These are phyloP conservation scores for Blomia tropicalis DNA, from an alignment of 2,888 invertebrate species.

Conservation along the genomic window DNA sequence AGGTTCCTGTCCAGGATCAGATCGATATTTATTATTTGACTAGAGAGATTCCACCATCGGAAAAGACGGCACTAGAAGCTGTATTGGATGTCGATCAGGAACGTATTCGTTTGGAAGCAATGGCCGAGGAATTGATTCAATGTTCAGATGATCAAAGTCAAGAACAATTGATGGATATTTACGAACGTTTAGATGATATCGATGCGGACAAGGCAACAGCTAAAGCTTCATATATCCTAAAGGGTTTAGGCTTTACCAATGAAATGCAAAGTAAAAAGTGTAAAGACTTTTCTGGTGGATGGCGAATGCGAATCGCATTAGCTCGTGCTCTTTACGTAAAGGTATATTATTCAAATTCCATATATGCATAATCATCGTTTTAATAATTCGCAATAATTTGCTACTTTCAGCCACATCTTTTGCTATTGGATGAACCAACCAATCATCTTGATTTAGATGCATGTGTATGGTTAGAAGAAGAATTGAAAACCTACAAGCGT, in stretches of 20 bases:
- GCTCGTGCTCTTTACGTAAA: constrained; percentile 42
- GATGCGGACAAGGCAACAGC: constrained; percentile 87
- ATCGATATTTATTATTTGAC: constrained; percentile 95
- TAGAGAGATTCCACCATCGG: constrained; percentile 93
- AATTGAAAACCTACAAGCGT: constrained; percentile 85
- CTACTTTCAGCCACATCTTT: constrained; percentile 40
- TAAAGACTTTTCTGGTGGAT: constrained; percentile 49
- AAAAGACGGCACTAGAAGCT: constrained; percentile 82
- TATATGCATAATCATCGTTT: background rate
- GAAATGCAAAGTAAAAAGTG: constrained; percentile 48
- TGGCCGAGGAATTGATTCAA: constrained; percentile 73
- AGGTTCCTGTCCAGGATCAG: constrained; percentile 87
- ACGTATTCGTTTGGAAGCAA: constrained; percentile 67
- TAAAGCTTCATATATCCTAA: constrained; percentile 79
- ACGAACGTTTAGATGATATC: constrained; percentile 90
- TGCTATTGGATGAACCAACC: constrained; percentile 46
- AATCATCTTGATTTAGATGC: constrained; percentile 62
- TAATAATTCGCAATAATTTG: background rate
- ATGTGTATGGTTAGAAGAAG: constrained; percentile 98
- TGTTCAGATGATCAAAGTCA: constrained; percentile 80
- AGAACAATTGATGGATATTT: constrained; percentile 91
- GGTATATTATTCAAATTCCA: background rate
- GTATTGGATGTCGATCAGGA: constrained; percentile 98
- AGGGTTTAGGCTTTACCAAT: constrained; percentile 81
- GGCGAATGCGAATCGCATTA: constrained; percentile 48